Base-by-base conservation (phyloP, 2,888 invertebrate species). In the Phyllotreta cruciferae region DNA sequence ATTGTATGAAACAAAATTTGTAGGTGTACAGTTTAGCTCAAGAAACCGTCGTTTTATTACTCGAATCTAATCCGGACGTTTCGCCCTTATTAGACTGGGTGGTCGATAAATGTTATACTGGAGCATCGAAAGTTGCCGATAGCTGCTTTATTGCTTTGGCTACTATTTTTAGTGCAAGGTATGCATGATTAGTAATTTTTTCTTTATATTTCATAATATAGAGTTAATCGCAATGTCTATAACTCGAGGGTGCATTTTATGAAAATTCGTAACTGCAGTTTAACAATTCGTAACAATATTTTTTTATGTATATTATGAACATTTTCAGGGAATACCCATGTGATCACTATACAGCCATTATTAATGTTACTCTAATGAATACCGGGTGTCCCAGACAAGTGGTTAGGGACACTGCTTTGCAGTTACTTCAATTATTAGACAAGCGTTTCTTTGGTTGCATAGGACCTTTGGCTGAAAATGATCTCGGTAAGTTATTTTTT, bases 21-120 rank as follows among this genome's bases (percentile, higher is more conserved):
- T 77, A 96, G 96, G 90, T 96, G 71, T 94, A 94, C 81, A 88
- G 90, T 71, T 83, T 98, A 74, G 96, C 93, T 0, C 90, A 96
- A 47, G 96, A 98, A 81, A 97, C 97, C 0, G 92, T 98, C 34
- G 93, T 98, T 1, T 84, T 97, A 49, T 83, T 99, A 49, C 83
- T 99, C 69, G 98, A 99, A 81, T 94, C 94, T 76, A 99, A 97
- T 83, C 93, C 96, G 0, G 96, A 96, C 79, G 91, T 93, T 70
- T 93, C 94, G 0, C 88, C 92, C 4, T 83, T 99, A 56, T 83
- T 99, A 47, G 99, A 99, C 82, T 99, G 98, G 98, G 92, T 96
- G 0, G 96, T 99, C 53, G 96, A 98, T 83, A 90, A 96, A 62
- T 99, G 99, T 81, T 99, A 96, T 81, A 98, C 96, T 0, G 96